A percentile compares a stretch with the other conserved stretches of the same genome.
These are phyloP conservation scores for Arenicola marina DNA, from an alignment of 2,888 invertebrate genomes.

Conservation along the genomic window DNA sequence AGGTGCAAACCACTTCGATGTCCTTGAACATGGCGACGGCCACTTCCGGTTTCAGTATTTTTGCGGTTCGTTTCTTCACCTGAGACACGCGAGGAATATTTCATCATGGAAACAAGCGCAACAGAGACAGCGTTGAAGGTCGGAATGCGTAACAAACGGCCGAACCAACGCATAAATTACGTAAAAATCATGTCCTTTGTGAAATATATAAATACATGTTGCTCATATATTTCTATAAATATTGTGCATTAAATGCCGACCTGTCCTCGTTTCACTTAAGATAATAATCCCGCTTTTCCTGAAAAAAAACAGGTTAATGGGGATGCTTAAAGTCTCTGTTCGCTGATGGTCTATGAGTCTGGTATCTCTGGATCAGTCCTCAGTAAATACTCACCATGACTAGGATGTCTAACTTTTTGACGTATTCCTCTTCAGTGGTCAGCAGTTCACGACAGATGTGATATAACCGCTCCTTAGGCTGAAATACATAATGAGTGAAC, in stretches of 20 bases:
- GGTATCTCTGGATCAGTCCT: background rate
- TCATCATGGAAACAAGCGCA: too few species aligned
- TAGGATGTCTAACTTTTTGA: constrained; percentile 18
- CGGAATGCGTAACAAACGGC: too few species aligned
- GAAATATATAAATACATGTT: too few species aligned
- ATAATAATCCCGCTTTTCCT: too few species aligned
- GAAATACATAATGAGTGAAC: too few species aligned
- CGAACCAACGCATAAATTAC: too few species aligned
- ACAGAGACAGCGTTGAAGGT: too few species aligned
- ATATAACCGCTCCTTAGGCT: constrained; percentile 15
- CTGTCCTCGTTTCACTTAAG: background rate
- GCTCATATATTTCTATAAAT: too few species aligned
- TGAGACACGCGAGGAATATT: background rate
- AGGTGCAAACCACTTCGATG: constrained; percentile 24
- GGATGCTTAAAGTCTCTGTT: background rate
- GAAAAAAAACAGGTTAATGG: too few species aligned
- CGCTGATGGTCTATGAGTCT: too few species aligned
- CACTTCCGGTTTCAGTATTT: constrained; percentile 22
- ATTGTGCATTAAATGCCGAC: too few species aligned
- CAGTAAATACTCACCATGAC: constrained; percentile 14
- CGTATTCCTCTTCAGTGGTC: constrained; percentile 27
- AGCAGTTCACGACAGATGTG: constrained; percentile 25
- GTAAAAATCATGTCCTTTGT: too few species aligned
- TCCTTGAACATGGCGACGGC: constrained; percentile 28
- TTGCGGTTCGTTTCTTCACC: constrained; percentile 17